These are phyloP conservation scores for Oreochromis tanganicae DNA, from an alignment of 2,113 vertebrate genomes.

Conservation along the genomic window DNA sequence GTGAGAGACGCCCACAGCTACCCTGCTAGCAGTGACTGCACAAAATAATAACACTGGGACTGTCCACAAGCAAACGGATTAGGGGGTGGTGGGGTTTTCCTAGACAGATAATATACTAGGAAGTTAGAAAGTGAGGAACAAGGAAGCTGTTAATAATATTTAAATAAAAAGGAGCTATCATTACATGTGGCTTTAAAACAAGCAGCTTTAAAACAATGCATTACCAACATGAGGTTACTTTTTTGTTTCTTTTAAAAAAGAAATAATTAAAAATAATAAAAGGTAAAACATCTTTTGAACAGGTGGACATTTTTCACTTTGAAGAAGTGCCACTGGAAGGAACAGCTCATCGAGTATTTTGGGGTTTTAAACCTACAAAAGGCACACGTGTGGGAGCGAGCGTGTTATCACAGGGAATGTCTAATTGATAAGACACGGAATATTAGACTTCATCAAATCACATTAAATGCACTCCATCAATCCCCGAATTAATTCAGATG, in stretches of 20 bases:
- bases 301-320: neutral
- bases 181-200: neutral
- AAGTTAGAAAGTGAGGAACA: neutral
- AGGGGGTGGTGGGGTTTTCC: neutral
- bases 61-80: neutral
- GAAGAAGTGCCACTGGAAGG: neutral
- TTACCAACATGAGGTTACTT: neutral
- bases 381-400: neutral
- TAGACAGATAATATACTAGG: neutral
- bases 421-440: slow-evolving; percentile 16
- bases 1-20: neutral
- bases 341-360: neutral
- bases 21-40: neutral
- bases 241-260: neutral
- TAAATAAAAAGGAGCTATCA: neutral
- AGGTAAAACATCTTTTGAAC: neutral
- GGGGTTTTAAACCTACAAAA: neutral
- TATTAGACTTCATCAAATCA: slow-evolving; percentile 46
- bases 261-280: neutral
- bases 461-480: slow-evolving; percentile 44
- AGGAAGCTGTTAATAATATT: neutral
- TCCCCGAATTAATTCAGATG: slow-evolving; percentile 38
- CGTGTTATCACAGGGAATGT: neutral
- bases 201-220: neutral
- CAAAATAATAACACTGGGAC: neutral